Percentiles rank a stretch among this genome's conserved stretches.
Evolutionary conservation across 2,113 vertebrate genomes (phyloP).

Genomic region (Pelecanoides urinatrix): DNA sequence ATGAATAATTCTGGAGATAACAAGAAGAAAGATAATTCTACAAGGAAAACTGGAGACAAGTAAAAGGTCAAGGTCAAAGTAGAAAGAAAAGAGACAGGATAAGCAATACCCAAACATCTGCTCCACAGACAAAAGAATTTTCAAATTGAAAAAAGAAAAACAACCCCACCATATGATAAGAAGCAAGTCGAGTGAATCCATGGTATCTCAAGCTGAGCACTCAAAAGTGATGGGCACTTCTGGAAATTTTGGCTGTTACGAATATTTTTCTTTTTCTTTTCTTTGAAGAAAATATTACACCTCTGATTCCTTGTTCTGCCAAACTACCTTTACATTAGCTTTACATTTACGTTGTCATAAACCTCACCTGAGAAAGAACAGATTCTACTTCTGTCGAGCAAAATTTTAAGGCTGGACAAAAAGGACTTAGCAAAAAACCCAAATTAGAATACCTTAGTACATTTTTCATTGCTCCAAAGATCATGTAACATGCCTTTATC

Average conservation of each 20-base stretch:
- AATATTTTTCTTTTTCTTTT: background rate
- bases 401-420: background rate
- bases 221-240: background rate
- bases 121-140: background rate
- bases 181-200: background rate
- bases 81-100: background rate
- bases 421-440: background rate
- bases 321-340: background rate
- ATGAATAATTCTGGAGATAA: background rate
- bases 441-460: background rate
- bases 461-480: background rate
- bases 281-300: background rate
- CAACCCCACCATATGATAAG: background rate
- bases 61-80: background rate
- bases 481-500: background rate
- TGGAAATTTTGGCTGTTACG: background rate
- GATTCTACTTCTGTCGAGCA: background rate
- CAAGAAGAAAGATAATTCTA: background rate
- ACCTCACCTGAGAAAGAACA: background rate
- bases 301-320: background rate
- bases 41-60: background rate
- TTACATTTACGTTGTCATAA: background rate
- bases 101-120: background rate
- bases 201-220: background rate
- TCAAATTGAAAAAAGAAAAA: background rate